Base-by-base conservation (phyloP, 92 coral and sea anemone species). In the Parazoanthus atlanticus region DNA sequence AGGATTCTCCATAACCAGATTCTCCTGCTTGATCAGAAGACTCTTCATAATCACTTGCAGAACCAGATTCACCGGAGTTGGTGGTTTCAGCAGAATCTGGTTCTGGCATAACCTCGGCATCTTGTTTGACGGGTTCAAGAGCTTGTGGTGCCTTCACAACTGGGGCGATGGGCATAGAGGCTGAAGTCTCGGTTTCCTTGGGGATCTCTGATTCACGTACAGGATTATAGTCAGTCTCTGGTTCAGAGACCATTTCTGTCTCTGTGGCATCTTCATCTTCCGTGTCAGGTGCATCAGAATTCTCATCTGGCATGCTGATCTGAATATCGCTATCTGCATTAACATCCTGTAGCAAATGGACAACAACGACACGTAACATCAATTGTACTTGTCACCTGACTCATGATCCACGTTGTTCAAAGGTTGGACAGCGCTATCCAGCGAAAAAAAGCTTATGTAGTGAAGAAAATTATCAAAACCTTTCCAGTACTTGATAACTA, bases 41-140 rank as follows among this genome's bases (percentile, higher is more conserved):
- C 7, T 85, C 69, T 28, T 30, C 93, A 46, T 88, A 74, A 41
- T 82, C 28, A 79, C 82, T 77, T 65, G 84, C 90, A 67, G 86
- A 69, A 21, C 81, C 86, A 21, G 89, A 86, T 40, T 92, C 92
- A 23, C 88, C 88, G 36, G 92, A 88, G 7, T 29, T 66, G 23
- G 52, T 41, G 46, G 74, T 36, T 26, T 89, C 81, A n/a, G 11
- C 81, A 31, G 88, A 76, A 0, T 81, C 88, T 7, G 86, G 13
- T 13, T 74, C 89, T 23, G 81, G 25, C 30, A 33, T 80, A 69
- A 74, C 86, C 25, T 89, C 79, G 19, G 58, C 85, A n/a, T 84
- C 82, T 47, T 85, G 78, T 40, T 85, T 73, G 9, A 89, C 28
- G 12, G 85, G 67, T 33, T 89, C 89, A 4, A 69, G 54, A 25